These are phyloP conservation scores for Boleophthalmus pectinirostris DNA, from an alignment of 2,113 vertebrate genomes.

Conservation along the genomic window DNA sequence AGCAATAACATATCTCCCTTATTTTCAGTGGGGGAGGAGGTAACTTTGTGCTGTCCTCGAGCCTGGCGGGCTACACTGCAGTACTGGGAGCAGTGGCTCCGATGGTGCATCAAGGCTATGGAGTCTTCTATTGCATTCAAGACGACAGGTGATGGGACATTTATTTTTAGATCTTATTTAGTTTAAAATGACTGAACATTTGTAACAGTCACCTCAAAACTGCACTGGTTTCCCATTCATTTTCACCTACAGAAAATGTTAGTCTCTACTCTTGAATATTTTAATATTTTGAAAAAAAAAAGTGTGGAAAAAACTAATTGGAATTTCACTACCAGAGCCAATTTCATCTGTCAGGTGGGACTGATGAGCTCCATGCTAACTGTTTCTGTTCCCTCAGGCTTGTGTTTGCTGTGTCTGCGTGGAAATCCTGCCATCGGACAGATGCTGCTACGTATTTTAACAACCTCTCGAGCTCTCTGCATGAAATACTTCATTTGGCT, in stretches of 20 bases:
- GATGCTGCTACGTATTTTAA: constrained; percentile 82
- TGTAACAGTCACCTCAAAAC: neutral
- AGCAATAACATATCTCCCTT: neutral
- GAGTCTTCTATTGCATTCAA: constrained; percentile 93
- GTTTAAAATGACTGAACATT: neutral
- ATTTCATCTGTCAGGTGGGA: too few species aligned
- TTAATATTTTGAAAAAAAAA: too few species aligned
- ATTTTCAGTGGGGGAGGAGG: constrained; percentile 90
- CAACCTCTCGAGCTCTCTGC: constrained; percentile 75
- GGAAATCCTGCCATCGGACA: constrained; percentile 89
- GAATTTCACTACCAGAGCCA: too few species aligned
- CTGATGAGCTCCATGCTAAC: too few species aligned
- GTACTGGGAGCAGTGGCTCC: constrained; percentile 81
- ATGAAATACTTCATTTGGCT: constrained; percentile 84
- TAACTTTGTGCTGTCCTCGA: constrained; percentile 93
- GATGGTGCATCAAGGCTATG: constrained; percentile 91
- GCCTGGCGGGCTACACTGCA: constrained; percentile 89
- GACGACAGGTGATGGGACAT: constrained; percentile 85
- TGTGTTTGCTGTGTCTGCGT: constrained; percentile 77
- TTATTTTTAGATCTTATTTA: neutral
- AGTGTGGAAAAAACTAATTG: too few species aligned
- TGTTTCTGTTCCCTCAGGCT: constrained; percentile 75
- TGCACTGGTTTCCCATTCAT: too few species aligned
- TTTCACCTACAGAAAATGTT: too few species aligned
- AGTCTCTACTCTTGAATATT: too few species aligned